Evolutionary conservation across 2,797 vertebrate species (phyloP).

Genomic region (Iguana delicatissima): DNA sequence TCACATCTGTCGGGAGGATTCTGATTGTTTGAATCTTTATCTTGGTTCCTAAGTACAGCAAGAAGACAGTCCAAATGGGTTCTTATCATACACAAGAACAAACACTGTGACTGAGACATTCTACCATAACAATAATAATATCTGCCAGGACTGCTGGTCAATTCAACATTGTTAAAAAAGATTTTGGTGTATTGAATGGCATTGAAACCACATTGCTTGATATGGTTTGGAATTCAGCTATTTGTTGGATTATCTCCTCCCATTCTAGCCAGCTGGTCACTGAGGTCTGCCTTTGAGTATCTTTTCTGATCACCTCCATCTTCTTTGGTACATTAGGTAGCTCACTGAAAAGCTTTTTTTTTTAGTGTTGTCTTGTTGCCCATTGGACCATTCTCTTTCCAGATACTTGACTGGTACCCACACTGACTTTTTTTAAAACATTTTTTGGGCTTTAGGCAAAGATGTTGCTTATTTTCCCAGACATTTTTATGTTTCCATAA

Average conservation of each 20-base stretch:
- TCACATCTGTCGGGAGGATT: background rate
- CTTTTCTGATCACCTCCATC: too few relatives aligned
- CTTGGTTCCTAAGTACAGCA: background rate
- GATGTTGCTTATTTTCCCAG: background rate
- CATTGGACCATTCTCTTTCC: too few relatives aligned
- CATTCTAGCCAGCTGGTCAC: background rate
- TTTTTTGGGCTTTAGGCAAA: background rate
- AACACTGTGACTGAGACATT: background rate
- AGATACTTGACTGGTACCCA: background rate
- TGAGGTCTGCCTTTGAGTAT: background rate
- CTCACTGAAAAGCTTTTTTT: background rate
- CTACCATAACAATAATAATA: background rate
- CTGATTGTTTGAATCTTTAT: slow-evolving; percentile 1
- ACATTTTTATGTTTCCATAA: background rate
- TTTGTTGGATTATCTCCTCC: background rate
- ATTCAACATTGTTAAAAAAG: background rate
- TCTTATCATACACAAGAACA: accelerated
- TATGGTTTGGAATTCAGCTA: background rate
- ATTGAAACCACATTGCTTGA: background rate
- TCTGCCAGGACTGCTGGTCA: background rate
- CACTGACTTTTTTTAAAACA: background rate
- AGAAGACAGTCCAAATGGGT: slow-evolving; percentile 2
- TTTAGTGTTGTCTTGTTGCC: background rate
- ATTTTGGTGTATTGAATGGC: background rate
- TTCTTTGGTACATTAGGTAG: too few relatives aligned